These are phyloP conservation scores for Nebria salina DNA, from an alignment of 2,888 invertebrate genomes.

Conservation along the genomic window DNA sequence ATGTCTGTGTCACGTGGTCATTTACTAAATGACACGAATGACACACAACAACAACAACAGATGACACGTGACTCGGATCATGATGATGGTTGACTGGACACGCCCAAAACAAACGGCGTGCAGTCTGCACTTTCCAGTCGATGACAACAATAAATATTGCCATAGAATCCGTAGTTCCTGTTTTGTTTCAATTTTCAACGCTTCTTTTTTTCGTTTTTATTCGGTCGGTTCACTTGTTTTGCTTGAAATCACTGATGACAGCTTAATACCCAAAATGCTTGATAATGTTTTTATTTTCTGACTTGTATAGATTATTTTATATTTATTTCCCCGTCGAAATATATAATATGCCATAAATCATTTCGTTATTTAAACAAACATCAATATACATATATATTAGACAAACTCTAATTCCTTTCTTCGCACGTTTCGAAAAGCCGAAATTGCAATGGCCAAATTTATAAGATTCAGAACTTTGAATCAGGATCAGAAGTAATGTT, in stretches of 20 bases:
- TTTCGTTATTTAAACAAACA: too few species aligned
- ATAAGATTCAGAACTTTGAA: too few species aligned
- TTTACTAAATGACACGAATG: background rate
- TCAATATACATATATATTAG: too few species aligned
- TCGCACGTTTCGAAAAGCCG: too few species aligned
- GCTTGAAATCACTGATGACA: background rate
- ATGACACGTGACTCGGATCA: constrained; percentile 23
- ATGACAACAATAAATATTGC: constrained; percentile 22
- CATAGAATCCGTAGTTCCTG: constrained; percentile 12
- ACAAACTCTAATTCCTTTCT: too few species aligned
- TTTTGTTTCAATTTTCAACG: background rate
- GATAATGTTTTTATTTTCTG: background rate
- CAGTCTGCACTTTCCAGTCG: background rate
- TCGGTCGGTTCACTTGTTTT: background rate
- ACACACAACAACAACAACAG: constrained; percentile 29
- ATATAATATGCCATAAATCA: background rate
- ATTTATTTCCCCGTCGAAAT: background rate
- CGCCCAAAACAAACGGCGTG: constrained; percentile 36
- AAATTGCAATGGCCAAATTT: too few species aligned
- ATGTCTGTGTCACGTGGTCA: background rate
- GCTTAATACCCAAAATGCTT: background rate
- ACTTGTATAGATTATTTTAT: background rate
- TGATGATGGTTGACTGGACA: constrained; percentile 28
- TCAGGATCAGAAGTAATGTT: too few species aligned
- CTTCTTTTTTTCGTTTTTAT: too few species aligned